These are phyloP conservation scores for Holacanthus passer DNA, from an alignment of 2,113 vertebrate species.

Conservation along the genomic window DNA sequence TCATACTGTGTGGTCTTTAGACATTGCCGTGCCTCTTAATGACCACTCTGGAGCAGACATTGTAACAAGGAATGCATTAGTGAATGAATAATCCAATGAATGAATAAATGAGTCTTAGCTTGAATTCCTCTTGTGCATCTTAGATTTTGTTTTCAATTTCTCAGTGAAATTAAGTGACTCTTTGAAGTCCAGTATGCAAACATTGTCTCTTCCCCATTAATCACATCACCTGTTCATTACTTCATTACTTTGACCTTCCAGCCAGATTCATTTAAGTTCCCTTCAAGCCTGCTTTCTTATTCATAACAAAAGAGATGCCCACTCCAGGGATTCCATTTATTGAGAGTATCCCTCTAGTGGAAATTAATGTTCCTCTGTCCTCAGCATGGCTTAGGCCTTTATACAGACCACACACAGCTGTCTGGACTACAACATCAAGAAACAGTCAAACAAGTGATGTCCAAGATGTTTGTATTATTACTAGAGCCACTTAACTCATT, in stretches of 20 bases:
- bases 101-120: conserved; percentile 17
- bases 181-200: conserved; percentile 21
- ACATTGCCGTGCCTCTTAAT: conserved; percentile 1
- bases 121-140: conserved; percentile 16
- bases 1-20: neutral
- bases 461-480: neutral
- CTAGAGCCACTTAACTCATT: neutral
- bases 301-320: neutral
- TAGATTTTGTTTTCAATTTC: conserved; percentile 7
- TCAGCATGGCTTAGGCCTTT: conserved; percentile 5
- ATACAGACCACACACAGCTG: neutral
- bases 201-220: conserved; percentile 27
- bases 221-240: conserved; percentile 26
- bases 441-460: neutral
- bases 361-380: conserved; percentile 10
- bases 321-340: conserved; percentile 3
- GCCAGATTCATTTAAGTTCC: conserved; percentile 34
- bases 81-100: conserved; percentile 9
- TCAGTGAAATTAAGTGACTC: neutral
- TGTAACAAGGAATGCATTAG: conserved; percentile 7
- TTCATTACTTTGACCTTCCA: conserved; percentile 42
- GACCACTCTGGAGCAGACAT: conserved; percentile 10
- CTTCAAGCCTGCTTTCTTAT: conserved; percentile 25
- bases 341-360: conserved; percentile 4
- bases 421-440: neutral